Percentiles rank a stretch among this genome's conserved stretches.
Evolutionary conservation across 1,140 invertebrate genomes (phyloP).

Genomic region (Diuraphis noxia): DNA sequence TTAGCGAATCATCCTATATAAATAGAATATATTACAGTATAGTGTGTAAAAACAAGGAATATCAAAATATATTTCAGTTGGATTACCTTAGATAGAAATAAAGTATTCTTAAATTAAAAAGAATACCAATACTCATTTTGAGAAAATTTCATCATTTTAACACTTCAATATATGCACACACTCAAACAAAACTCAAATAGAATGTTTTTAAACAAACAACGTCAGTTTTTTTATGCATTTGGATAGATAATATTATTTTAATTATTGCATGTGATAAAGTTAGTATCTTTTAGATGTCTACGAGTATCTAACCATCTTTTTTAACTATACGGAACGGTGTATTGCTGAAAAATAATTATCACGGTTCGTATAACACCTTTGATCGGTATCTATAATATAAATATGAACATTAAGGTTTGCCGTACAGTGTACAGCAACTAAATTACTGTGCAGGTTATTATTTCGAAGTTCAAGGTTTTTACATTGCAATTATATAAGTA

Average conservation of each 20-base stretch:
- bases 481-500: not conserved
- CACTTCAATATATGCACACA: not conserved
- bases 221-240: too few species aligned
- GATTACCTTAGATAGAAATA: not conserved
- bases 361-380: conserved; percentile 11
- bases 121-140: not conserved
- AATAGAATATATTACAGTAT: too few species aligned
- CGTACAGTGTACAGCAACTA: not conserved
- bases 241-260: not conserved
- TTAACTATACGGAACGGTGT: not conserved
- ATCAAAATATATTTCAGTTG: not conserved
- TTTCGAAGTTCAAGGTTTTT: conserved; percentile 18
- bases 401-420: not conserved
- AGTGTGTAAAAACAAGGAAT: not conserved
- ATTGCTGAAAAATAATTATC: not conserved
- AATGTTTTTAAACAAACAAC: too few species aligned
- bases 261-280: not conserved
- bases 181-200: too few species aligned
- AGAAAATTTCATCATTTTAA: not conserved
- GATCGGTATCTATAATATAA: not conserved
- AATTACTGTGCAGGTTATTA: not conserved
- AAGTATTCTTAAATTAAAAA: not conserved
- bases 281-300: not conserved
- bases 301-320: too few species aligned
- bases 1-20: too few species aligned